Evolutionary conservation across 2,113 vertebrate species (phyloP).

Genomic region (Eidolon helvum): DNA sequence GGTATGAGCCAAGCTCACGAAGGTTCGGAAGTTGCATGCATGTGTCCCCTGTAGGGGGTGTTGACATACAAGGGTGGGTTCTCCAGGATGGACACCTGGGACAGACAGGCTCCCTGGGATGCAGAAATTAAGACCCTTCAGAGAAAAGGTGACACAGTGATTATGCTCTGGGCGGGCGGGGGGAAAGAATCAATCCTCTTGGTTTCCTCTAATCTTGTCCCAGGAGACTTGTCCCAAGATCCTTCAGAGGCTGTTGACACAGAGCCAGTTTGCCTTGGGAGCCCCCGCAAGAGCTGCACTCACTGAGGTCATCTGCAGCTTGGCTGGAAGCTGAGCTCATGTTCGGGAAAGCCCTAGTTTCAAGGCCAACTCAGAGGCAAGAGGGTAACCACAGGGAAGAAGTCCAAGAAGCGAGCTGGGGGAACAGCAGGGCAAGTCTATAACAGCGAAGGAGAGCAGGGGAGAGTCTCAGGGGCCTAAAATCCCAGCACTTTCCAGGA

Average conservation of each 20-base stretch:
- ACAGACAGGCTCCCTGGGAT: background rate
- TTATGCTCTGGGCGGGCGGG: background rate
- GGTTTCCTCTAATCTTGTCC: background rate
- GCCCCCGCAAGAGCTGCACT: background rate
- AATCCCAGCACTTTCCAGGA: background rate
- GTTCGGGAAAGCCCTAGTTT: background rate
- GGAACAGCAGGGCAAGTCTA: background rate
- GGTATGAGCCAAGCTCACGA: background rate
- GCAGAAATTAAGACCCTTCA: background rate
- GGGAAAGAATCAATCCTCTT: background rate
- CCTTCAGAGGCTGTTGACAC: background rate
- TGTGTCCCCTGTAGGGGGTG: background rate
- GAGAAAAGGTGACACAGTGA: background rate
- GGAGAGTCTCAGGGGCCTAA: background rate
- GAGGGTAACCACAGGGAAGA: background rate
- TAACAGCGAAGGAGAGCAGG: accelerated
- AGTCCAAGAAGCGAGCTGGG: background rate
- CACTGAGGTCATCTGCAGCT: background rate
- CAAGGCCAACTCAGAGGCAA: background rate
- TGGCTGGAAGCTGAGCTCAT: background rate
- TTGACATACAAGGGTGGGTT: background rate
- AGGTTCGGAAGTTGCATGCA: background rate
- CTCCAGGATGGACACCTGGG: background rate
- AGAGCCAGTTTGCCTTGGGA: background rate
- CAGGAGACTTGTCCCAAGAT: background rate